Conservation (phyloP, 2,888 invertebrate genomes). For the Hofmannophila pseudospretella region DNA sequence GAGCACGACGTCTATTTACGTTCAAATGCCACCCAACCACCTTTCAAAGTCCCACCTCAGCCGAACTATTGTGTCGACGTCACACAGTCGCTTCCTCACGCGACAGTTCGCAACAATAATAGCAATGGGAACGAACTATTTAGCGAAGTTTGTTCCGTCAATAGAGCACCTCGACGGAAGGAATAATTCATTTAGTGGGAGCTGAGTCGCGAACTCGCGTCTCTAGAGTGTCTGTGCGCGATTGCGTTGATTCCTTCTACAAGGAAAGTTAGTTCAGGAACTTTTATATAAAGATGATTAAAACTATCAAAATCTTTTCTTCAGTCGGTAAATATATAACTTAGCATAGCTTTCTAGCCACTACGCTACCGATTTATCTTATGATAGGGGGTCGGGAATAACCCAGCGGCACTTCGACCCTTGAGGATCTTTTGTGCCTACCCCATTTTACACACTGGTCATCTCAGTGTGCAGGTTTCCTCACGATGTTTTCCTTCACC, state of each 20-base stretch:
- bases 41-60: constrained; percentile 22
- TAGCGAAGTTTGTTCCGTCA: constrained; percentile 70
- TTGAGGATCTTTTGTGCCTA: too few species aligned
- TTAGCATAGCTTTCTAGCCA: too few species aligned
- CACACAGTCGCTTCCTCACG: constrained; percentile 49
- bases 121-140: constrained; percentile 71
- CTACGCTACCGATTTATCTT: too few species aligned
- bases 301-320: too few species aligned
- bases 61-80: constrained; percentile 45
- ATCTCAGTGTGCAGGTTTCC: too few species aligned
- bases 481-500: too few species aligned
- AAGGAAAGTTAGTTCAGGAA: too few species aligned
- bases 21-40: background rate
- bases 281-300: too few species aligned
- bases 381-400: too few species aligned
- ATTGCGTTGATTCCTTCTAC: constrained; percentile 3
- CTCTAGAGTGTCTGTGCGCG: constrained; percentile 1
- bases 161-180: constrained; percentile 62
- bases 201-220: constrained; percentile 24
- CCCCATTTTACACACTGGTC: too few species aligned
- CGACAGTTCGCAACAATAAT: constrained; percentile 70
- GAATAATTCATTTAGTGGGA: constrained; percentile 54
- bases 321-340: too few species aligned
- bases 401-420: too few species aligned
- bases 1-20: background rate